phyloP scores from a whole-genome alignment of 2,888 invertebrate genomes.

The Caenorhabditis sp. region DNA sequence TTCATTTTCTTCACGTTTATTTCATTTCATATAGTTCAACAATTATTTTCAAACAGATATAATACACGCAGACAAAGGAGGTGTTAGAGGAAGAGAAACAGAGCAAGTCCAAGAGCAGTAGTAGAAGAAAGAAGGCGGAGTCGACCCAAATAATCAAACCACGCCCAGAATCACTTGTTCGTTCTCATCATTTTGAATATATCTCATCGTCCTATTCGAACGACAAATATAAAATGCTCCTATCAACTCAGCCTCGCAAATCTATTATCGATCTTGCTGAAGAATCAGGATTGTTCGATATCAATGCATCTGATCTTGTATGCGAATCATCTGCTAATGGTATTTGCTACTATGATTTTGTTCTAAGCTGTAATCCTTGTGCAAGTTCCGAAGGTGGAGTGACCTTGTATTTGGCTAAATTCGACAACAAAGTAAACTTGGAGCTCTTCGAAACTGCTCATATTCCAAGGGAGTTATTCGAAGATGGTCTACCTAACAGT shows the following conservation, averaged over 20 bases:
- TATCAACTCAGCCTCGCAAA: conserved; percentile 43
- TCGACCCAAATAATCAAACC: conserved; percentile 27
- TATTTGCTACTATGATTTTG: conserved; percentile 65
- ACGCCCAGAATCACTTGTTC: conserved; percentile 33
- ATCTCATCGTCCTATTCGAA: not conserved
- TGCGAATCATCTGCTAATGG: conserved; percentile 60
- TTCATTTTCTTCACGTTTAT: no score
- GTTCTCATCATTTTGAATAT: not conserved
- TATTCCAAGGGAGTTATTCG: conserved; percentile 41
- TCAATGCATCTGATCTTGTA: conserved; percentile 67
- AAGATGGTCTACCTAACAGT: conserved; percentile 54
- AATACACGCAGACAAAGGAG: conserved; percentile 7
- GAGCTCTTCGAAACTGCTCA: conserved; percentile 60
- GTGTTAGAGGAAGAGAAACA: conserved; percentile 11
- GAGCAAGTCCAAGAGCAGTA: conserved; percentile 8
- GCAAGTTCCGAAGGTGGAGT: conserved; percentile 30
- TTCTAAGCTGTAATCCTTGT: conserved; percentile 54
- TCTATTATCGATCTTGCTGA: conserved; percentile 67
- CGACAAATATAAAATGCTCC: conserved; percentile 1
- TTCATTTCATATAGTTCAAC: not conserved
- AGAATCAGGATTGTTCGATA: conserved; percentile 60
- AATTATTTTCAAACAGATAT: not conserved
- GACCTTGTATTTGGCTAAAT: conserved; percentile 62
- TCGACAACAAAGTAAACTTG: conserved; percentile 62
- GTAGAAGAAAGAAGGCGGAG: conserved; percentile 34